Evolutionary conservation across 2,797 vertebrate genomes (phyloP), one percentile per base, ranked within the genome.

Genomic region (Siniperca obscura): DNA sequence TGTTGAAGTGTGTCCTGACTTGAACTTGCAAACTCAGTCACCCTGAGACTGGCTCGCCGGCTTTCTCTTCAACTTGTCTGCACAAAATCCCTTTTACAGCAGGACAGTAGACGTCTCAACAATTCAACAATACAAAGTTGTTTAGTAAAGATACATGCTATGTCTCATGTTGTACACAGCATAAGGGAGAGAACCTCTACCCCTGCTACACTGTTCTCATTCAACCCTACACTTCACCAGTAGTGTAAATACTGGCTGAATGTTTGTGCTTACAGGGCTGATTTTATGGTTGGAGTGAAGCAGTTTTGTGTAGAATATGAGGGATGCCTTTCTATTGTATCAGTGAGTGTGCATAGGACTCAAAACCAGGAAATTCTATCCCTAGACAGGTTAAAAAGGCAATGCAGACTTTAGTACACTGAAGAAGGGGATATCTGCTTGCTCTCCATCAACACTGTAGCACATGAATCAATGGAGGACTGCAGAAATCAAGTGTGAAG

Each of bases 21-120:
- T 95, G 94, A 95, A 95, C 93, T 89, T 80, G 81, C 81, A 85
- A 89, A 95, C 93, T 90, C 91, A 94, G 84, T 95, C 93, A 92
- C 90, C 90, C 86, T 57, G 70, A 80, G 78, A 89, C 68, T 48
- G 76, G 84, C 84, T 89, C 17, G 25, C 73, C 21, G 61, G 73
- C 75, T 87, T 93, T 86, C 78, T 81, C 72, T 84, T 79, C 16
- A 48, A 86, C 84, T 90, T n/a, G 80, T 81, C 81, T 87, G 64
- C 80, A 81, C 82, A 84, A 73, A 89, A 81, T 85, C 82, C 70
- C 59, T 72, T 75, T 86, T 67, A 74, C 74, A 64, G 76, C 57
- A 42, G 30, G 46, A 80, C 76, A 64, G 52, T 22, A 16, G 57
- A 65, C 7, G 13, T 56, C 65, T 76, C 25, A 59, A 57, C 80